Evolutionary conservation across 2,113 vertebrate species (phyloP).

Genomic region (Forbesichthys papilliferus): DNA sequence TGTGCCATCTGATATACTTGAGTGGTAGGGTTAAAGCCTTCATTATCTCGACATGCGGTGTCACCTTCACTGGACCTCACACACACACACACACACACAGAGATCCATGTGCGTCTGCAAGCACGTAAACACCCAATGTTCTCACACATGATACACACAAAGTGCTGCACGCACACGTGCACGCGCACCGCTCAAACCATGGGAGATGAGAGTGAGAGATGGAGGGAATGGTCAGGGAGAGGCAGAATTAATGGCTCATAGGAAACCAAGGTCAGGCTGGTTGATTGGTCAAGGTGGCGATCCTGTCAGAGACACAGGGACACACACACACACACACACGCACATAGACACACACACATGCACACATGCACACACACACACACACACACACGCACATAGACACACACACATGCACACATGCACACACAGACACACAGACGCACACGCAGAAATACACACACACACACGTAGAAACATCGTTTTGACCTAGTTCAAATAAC

Average conservation of each 20-base stretch:
- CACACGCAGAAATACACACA: not conserved
- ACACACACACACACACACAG: constrained; percentile 30
- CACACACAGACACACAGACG: too few relatives aligned
- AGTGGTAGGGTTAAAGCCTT: constrained; percentile 79
- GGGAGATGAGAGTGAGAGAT: constrained; percentile 61
- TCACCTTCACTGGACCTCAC: constrained; percentile 94
- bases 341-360: constrained; percentile 18
- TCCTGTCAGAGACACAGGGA: constrained; percentile 47
- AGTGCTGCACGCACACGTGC: not conserved
- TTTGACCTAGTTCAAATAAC: too few relatives aligned
- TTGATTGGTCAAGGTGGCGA: constrained; percentile 56
- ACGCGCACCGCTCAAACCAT: constrained; percentile 49
- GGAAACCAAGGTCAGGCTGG: constrained; percentile 64
- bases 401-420: not conserved
- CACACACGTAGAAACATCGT: too few relatives aligned
- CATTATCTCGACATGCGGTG: constrained; percentile 87
- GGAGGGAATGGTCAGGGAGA: constrained; percentile 51
- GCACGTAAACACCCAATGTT: not conserved
- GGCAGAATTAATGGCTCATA: constrained; percentile 65
- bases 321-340: constrained; percentile 26
- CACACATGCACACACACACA: not conserved
- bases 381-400: not conserved
- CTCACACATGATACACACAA: not conserved
- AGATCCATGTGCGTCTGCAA: not conserved
- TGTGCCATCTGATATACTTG: constrained; percentile 69